Percentiles rank a stretch among this genome's conserved stretches.
Evolutionary conservation across 1,140 invertebrate genomes (phyloP).

Genomic region (Drosophila orena): DNA sequence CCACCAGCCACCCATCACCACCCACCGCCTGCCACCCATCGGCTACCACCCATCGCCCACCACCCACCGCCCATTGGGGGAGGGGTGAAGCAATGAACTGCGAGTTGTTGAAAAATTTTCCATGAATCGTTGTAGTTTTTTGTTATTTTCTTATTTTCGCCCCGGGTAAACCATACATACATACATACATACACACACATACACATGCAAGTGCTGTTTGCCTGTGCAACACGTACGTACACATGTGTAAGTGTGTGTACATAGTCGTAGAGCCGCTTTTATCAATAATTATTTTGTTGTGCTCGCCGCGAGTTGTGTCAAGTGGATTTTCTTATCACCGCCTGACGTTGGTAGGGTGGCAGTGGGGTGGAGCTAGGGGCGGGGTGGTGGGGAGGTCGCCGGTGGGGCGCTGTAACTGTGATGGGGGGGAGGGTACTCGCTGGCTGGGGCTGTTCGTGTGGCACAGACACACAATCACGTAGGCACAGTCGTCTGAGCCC

Average conservation of each 20-base stretch:
- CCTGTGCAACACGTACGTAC: conserved; percentile 35
- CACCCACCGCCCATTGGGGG: conserved; percentile 19
- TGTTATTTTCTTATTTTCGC: conserved; percentile 22
- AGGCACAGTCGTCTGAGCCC: conserved; percentile 42
- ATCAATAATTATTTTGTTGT: conserved; percentile 84
- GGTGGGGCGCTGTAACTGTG: conserved; percentile 17
- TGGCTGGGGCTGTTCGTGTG: conserved; percentile 56
- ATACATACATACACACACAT: not conserved
- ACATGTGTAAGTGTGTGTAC: conserved; percentile 8
- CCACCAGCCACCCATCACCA: not conserved
- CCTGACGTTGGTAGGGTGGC: conserved; percentile 27
- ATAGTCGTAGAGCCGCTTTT: conserved; percentile 57
- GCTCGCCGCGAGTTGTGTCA: conserved; percentile 61
- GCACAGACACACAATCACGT: conserved; percentile 78
- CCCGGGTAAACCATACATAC: conserved; percentile 6
- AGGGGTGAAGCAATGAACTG: conserved; percentile 67
- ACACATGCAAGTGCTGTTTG: conserved; percentile 66
- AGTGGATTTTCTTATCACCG: conserved; percentile 70
- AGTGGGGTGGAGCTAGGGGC: not conserved
- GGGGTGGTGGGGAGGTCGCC: not conserved
- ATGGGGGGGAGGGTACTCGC: conserved; percentile 8
- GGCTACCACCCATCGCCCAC: not conserved
- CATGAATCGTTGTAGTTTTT: conserved; percentile 72
- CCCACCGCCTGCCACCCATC: too few species aligned
- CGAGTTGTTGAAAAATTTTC: conserved; percentile 79